These are phyloP conservation scores for Heliopora coerulea DNA, from an alignment of 92 coral and sea anemone species.

Conservation along the genomic window DNA sequence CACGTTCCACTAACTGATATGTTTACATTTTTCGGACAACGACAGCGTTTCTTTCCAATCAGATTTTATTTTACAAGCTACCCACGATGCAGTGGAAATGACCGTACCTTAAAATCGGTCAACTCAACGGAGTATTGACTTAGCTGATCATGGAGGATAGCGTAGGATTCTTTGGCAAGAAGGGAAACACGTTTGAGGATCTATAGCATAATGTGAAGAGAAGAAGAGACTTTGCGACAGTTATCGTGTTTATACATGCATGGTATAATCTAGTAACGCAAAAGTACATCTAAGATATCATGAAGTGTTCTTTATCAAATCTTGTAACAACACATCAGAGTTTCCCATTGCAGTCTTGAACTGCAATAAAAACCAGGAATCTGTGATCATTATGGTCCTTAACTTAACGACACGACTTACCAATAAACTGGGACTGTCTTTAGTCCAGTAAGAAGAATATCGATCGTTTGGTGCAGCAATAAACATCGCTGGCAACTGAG, in stretches of 20 bases:
- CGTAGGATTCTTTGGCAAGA: constrained; percentile 70
- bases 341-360: no score
- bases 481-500: constrained; percentile 78
- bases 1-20: no score
- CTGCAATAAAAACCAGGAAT: no score
- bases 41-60: no score
- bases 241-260: no score
- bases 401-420: constrained; percentile 35
- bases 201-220: no score
- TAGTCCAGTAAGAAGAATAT: constrained; percentile 79
- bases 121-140: constrained; percentile 36
- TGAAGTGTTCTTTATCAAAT: no score
- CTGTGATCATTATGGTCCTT: no score
- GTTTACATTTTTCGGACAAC: no score
- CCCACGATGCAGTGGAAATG: neutral
- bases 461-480: constrained; percentile 87
- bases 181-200: constrained; percentile 60
- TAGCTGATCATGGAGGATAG: constrained; percentile 59
- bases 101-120: constrained; percentile 75
- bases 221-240: no score
- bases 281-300: no score
- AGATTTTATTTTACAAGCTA: constrained; percentile 1
- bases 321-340: neutral
- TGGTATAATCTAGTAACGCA: neutral
- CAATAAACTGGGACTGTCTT: constrained; percentile 68